phyloP scores from a whole-genome alignment of 2,113 vertebrate species.

The Pollimyrus isidori region DNA sequence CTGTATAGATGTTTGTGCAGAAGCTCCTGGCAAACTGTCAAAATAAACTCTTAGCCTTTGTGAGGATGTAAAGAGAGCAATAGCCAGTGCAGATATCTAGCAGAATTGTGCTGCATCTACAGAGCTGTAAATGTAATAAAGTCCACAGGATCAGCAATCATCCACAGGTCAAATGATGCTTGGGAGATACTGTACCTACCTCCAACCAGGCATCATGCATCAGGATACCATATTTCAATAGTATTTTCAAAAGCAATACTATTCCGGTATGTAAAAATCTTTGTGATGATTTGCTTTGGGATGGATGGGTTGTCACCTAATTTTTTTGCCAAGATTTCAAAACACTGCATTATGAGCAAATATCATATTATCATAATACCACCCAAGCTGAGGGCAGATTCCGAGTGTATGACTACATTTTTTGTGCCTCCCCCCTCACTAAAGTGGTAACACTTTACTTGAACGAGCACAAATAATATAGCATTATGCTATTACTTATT shows the following conservation, averaged over 20 bases:
- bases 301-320: background rate
- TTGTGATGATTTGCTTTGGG: background rate
- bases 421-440: background rate
- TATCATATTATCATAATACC: background rate
- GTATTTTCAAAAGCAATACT: background rate
- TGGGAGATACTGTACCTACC: background rate
- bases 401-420: background rate
- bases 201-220: background rate
- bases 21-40: background rate
- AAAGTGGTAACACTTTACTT: background rate
- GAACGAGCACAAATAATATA: background rate
- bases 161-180: background rate
- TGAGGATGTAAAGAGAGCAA: background rate
- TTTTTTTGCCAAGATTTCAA: background rate
- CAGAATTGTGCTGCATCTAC: background rate
- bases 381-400: background rate
- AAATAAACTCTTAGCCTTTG: background rate
- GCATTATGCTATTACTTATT: background rate
- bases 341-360: background rate
- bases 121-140: background rate
- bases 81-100: background rate
- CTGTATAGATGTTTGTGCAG: background rate
- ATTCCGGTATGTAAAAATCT: background rate
- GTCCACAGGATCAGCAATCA: background rate
- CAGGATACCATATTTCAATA: background rate